A percentile compares a stretch with the other conserved stretches of the same genome.
Conservation (phyloP, 2,113 vertebrate species). For the Hemicordylus capensis region DNA sequence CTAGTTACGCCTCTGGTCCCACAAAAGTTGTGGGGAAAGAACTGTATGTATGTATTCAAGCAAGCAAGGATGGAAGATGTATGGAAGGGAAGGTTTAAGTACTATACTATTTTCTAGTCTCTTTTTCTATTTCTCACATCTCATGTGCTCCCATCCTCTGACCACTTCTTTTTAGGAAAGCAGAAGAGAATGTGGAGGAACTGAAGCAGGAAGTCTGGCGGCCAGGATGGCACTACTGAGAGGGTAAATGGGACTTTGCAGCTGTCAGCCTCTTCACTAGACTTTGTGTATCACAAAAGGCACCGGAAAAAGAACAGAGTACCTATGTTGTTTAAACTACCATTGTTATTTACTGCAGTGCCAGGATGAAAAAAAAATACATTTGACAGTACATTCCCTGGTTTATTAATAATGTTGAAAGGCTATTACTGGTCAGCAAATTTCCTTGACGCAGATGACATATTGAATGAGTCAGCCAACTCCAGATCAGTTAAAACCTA, state of each 20-base stretch:
- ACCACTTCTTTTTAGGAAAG: not conserved
- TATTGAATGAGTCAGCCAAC: conserved; percentile 30
- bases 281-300: not conserved
- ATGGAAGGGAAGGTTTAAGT: not conserved
- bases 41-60: not conserved
- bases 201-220: not conserved
- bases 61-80: not conserved
- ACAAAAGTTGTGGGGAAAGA: no score
- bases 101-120: not conserved
- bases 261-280: not conserved
- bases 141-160: no score
- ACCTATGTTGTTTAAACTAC: conserved; percentile 24
- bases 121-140: not conserved
- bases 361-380: conserved; percentile 26
- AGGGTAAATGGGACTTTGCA: not conserved
- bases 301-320: conserved; percentile 25
- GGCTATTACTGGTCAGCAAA: conserved; percentile 64
- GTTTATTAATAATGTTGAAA: conserved; percentile 58
- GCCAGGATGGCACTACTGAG: not conserved
- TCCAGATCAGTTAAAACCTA: conserved; percentile 52
- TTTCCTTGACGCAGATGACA: conserved; percentile 41
- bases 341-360: conserved; percentile 1
- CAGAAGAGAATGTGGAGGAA: not conserved
- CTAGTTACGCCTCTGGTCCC: no score
- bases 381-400: conserved; percentile 40